These are phyloP conservation scores for Scatophagus argus DNA, from an alignment of 2,113 vertebrate genomes.

Conservation along the genomic window DNA sequence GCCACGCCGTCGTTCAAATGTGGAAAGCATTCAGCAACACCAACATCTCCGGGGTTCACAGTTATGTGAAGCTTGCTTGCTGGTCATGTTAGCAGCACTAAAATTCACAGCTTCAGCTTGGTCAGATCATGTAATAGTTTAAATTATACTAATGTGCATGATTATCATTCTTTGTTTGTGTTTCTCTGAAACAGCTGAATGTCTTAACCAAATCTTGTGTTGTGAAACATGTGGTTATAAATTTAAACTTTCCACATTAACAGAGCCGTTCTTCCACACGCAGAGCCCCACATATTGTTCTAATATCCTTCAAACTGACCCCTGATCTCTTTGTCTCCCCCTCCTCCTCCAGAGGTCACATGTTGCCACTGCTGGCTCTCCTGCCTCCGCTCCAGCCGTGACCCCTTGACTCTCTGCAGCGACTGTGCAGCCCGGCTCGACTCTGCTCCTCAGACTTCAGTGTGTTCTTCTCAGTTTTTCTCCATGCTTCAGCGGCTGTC, in stretches of 20 bases:
- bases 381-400: slow-evolving; percentile 3
- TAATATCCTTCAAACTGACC: slow-evolving; percentile 51
- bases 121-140: no score
- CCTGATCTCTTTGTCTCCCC: slow-evolving; percentile 35
- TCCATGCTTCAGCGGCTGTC: no score
- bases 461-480: no score
- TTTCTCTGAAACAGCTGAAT: background rate
- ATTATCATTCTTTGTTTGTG: background rate
- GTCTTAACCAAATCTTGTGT: background rate
- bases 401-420: slow-evolving; percentile 43
- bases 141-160: background rate
- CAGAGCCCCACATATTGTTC: slow-evolving; percentile 50
- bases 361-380: background rate
- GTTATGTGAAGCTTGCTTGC: background rate
- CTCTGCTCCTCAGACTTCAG: background rate
- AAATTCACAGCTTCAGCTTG: background rate
- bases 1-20: no score
- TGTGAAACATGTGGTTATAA: no score
- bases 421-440: background rate
- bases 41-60: background rate
- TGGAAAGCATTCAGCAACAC: no score
- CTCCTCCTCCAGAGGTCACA: slow-evolving; percentile 24
- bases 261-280: background rate
- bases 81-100: no score
- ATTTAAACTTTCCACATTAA: background rate